Evolutionary conservation across 2,113 vertebrate genomes (phyloP), one percentile per base, ranked within the genome.

Genomic region (Lanius ludovicianus): DNA sequence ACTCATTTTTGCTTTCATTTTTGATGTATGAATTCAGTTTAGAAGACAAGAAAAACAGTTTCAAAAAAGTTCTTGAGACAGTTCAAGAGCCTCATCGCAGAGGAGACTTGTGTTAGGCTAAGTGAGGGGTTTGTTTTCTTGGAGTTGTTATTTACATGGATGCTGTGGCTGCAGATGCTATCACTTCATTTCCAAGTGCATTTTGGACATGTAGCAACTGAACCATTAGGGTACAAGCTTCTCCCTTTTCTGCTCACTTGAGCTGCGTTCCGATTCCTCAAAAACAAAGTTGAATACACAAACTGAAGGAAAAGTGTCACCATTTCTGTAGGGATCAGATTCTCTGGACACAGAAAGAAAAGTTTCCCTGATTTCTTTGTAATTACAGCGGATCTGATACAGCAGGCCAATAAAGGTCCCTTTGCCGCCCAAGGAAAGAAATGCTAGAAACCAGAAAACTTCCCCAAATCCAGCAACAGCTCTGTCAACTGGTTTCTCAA

Each of bases 141-240:
- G 0, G 15, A 14, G 20, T 19, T 33, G 10, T 64, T 78, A 28
- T 2, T 44, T 6, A n/a, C n/a, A 28, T 0, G 3, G 39, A 52
- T 46, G 3, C 37, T 30, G 12, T 9, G 47, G 55, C 46, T 84
- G 59, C 64, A 55, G 28, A 62, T 28, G 31, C 11, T 30, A 33
- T 28, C 52, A 31, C 47, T 37, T 31, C 44, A 74, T 35, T 55
- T 81, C 37, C 44, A 74, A 55, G n/a, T 17, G 30, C 33, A 31
- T 87, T 71, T 44, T 78, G 49, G 18, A 92, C 44, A 49, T 35
- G 5, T 6, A 68, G 9, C 30, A 83, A 27, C 7, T 25, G 31
- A 84, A 56, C 11, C 22, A 56, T 23, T 11, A 1, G 11, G 9
- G 22, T 30, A 73, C 37, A 64, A 18, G 7, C 9, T 86, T 44